Evolutionary conservation across 1,140 invertebrate genomes (phyloP), one percentile per base, ranked within the genome.

Genomic region (Bombus consobrinus): DNA sequence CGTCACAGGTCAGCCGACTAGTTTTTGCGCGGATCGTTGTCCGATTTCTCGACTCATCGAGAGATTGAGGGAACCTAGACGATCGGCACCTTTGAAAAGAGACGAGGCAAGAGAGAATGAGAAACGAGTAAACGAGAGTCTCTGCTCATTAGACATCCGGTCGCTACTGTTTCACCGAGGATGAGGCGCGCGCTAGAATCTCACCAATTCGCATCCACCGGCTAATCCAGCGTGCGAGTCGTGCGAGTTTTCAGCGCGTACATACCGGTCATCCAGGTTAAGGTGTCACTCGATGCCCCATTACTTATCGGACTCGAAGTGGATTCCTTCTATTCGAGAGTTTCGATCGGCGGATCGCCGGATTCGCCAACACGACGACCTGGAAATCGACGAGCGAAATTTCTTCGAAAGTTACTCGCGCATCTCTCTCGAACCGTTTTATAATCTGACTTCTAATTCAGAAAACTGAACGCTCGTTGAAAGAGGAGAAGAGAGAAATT

Each of bases 121-220:
- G 39, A 34, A 18, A 37, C 15, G 57, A 77, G 10, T 2, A 37
- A 53, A 6, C 32, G 37, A 77, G 41, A 74, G 47, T 85, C 15
- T 37, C 39, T n/a, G 69, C 79, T 83, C 85, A 66, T 86, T 82
- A 78, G 62, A 78, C 89, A 90, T 92, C 89, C 88, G 88, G 82
- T 69, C 83, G 74, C 32, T 28, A 34, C 59, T 89, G 78, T 91
- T 88, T 84, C 88, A 80, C 81, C 86, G 66, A 89, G 91, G 92
- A 89, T 92, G 90, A 93, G 92, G 92, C 91, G 90, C 91, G 92
- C 89, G 92, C 91, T 93, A 93, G 92, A 94, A 94, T 94, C 92
- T 92, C 92, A 86, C 90, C 92, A 91, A 94, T 94, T 93, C 93
- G 90, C 91, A 85, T 92, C 88, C 90, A 88, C 68, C 85, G 88